These are phyloP conservation scores for Agriopis aurantiaria DNA, from an alignment of 2,888 invertebrate species.

Conservation along the genomic window DNA sequence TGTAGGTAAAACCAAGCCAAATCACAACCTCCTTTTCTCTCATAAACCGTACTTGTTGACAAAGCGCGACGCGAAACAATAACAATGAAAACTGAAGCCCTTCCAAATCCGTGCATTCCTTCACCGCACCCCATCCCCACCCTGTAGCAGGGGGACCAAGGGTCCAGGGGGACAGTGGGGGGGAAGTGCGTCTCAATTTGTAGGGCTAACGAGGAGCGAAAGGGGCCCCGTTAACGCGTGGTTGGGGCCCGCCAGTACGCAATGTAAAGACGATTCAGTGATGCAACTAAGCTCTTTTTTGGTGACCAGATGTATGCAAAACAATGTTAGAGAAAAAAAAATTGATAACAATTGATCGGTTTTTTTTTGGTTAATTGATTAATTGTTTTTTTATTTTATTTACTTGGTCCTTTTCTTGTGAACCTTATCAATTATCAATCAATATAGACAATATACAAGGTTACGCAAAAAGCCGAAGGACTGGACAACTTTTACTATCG, in stretches of 20 bases:
- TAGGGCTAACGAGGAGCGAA: conserved; percentile 73
- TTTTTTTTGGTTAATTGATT: too few species aligned
- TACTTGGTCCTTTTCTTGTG: not conserved
- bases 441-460: too few species aligned
- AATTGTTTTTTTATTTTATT: too few species aligned
- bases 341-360: too few species aligned
- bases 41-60: conserved; percentile 47
- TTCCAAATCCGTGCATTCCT: conserved; percentile 49
- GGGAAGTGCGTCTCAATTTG: conserved; percentile 61
- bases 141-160: conserved; percentile 34
- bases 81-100: conserved; percentile 47
- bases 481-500: too few species aligned
- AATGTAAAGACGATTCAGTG: conserved; percentile 14
- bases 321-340: too few species aligned
- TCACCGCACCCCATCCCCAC: conserved; percentile 45
- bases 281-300: conserved; percentile 2
- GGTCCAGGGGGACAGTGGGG: conserved; percentile 38
- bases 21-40: conserved; percentile 26
- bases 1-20: conserved; percentile 3
- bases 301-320: not conserved
- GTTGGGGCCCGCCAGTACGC: conserved; percentile 28
- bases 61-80: conserved; percentile 42
- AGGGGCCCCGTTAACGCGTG: conserved; percentile 47
- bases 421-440: too few species aligned
- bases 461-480: too few species aligned